Evolutionary conservation across 2,888 invertebrate species (phyloP), one percentile per base, ranked within the genome.

Genomic region (Trichogramma dendrolimi): DNA sequence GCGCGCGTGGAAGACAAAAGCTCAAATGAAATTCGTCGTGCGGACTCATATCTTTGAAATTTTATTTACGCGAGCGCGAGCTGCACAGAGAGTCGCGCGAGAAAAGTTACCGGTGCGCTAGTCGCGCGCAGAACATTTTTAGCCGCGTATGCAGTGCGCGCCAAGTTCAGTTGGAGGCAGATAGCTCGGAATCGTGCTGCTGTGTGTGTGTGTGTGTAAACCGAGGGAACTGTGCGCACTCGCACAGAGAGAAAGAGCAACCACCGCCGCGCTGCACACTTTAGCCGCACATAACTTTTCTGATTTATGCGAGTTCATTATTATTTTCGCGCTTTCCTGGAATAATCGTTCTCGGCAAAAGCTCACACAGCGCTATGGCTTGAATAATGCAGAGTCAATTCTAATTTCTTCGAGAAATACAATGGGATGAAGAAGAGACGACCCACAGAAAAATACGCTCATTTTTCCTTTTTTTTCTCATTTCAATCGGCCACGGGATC

Each of bases 301-400:
- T 75, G 76, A 78, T 78, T 78, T 77, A 78, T 71, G 71, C 65
- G 73, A 76, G 75, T 78, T 77, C 76, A 77, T 78, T 76, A 78
- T 77, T 76, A 77, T 77, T 77, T 78, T 76, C 75, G 68, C 74
- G 58, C 59, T 55, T 62, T 60, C 60, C 69, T 67, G 69, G 71
- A 71, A 75, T 71, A 73, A 75, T 75, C 73, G 70, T 67, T 65
- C 68, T 62, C 67, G 65, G 67, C 62, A 55, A 52, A 58, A 42
- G 47, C 61, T 27, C 49, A 11, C 39, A 41, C 55, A 48, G 54
- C 44, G 51, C 42, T 38, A 49, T 46, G 27, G 57, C 56, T 54
- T 69, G 70, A 72, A 69, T 72, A 71, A 73, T 69, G 67, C 59
- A 65, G 58, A 61, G 52, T 63, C 63, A 42, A 63, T 63, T 65